Conservation (phyloP, 2,888 invertebrate species). For the Seira sanloemensis region DNA sequence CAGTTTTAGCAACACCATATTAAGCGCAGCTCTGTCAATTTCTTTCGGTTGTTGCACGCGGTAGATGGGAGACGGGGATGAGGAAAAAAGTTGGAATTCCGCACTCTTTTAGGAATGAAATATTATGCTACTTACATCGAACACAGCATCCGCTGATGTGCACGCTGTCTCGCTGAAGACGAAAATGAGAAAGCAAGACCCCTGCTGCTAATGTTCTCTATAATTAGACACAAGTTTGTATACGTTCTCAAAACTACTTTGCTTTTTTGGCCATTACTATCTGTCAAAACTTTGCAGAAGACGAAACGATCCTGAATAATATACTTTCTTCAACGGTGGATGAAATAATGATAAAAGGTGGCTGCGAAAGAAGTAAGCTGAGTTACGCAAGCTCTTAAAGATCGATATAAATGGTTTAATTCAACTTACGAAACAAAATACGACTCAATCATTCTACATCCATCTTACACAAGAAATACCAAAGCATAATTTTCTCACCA, state of each 20-base stretch:
- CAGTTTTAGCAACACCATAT: slow-evolving; percentile 37
- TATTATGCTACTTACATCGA: slow-evolving; percentile 36
- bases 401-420: too few relatives aligned
- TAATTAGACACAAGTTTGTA: slow-evolving; percentile 47
- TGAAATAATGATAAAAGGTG: slow-evolving; percentile 32
- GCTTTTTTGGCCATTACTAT: slow-evolving; percentile 42
- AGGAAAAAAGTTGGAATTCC: not conserved
- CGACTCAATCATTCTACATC: too few relatives aligned
- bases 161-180: not conserved
- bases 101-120: slow-evolving; percentile 46
- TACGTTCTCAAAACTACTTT: not conserved
- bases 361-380: too few relatives aligned
- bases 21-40: not conserved
- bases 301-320: slow-evolving; percentile 24
- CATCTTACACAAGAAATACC: too few relatives aligned
- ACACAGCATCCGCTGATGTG: slow-evolving; percentile 27
- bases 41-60: slow-evolving; percentile 20
- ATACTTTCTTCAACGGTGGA: not conserved
- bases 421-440: too few relatives aligned
- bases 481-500: too few relatives aligned
- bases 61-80: slow-evolving; percentile 11
- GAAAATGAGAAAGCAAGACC: slow-evolving; percentile 23
- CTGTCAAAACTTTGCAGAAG: slow-evolving; percentile 52
- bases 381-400: too few relatives aligned
- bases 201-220: slow-evolving; percentile 58